Percentiles rank a stretch among this genome's conserved stretches.
Evolutionary conservation across 2,797 vertebrate species (phyloP).

Genomic region (Malurus leucopterus): DNA sequence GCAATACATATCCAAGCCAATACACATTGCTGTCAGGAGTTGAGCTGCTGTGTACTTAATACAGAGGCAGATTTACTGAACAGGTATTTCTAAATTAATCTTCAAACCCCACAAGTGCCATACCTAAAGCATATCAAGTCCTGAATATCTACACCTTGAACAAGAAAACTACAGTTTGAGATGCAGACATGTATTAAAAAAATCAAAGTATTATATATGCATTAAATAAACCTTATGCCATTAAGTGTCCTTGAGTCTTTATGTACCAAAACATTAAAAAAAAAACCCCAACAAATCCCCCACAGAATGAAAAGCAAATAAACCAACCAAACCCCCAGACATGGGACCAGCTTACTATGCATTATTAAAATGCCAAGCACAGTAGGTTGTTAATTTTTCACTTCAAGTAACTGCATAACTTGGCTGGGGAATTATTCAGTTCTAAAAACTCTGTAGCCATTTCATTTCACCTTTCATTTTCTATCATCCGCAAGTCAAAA

Average conservation of each 20-base stretch:
- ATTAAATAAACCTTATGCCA: neutral
- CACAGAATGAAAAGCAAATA: neutral
- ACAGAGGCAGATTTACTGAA: neutral
- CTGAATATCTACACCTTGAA: neutral
- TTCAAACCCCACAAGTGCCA: neutral
- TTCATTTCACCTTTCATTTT: slow-evolving; percentile 63
- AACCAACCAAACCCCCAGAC: neutral
- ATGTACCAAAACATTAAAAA: neutral
- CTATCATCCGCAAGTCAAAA: slow-evolving; percentile 43
- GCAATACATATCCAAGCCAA: neutral
- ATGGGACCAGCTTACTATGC: neutral
- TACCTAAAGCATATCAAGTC: neutral
- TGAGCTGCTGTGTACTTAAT: rapidly evolving
- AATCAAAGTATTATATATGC: neutral
- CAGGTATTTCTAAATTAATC: neutral
- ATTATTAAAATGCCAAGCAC: slow-evolving; percentile 63
- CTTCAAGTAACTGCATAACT: slow-evolving; percentile 49
- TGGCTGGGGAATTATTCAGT: slow-evolving; percentile 57
- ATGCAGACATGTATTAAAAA: neutral
- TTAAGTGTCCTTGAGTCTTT: neutral
- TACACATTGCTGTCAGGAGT: rapidly evolving
- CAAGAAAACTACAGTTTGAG: neutral
- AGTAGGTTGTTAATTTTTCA: slow-evolving; percentile 64
- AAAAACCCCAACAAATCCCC: neutral
- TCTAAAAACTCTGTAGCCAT: slow-evolving; percentile 50